These are phyloP conservation scores for Timandra comae DNA, from an alignment of 2,888 invertebrate species.

Conservation along the genomic window DNA sequence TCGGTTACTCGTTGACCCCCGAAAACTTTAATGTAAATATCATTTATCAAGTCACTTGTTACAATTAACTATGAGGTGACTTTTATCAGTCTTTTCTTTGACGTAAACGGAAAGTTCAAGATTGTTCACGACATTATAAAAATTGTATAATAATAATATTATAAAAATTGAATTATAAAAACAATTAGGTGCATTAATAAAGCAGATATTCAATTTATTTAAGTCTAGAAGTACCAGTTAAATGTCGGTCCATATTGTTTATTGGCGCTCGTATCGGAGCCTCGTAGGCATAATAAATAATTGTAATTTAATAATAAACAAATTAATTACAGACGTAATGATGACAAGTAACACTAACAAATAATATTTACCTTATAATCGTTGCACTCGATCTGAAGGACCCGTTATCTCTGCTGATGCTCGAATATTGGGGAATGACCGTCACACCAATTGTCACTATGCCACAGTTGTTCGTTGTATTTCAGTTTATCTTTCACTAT, in stretches of 20 bases:
- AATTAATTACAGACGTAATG: constrained; percentile 13
- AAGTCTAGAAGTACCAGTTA: too few species aligned
- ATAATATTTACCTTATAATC: constrained; percentile 66
- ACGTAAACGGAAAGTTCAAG: constrained; percentile 42
- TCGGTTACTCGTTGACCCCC: constrained; percentile 21
- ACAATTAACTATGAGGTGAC: constrained; percentile 22
- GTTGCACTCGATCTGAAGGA: constrained; percentile 45
- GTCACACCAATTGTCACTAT: constrained; percentile 71
- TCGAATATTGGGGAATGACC: constrained; percentile 68
- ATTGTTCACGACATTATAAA: too few species aligned
- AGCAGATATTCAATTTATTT: too few species aligned
- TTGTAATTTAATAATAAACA: constrained; percentile 3
- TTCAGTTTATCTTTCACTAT: constrained; percentile 48
- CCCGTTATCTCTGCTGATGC: constrained; percentile 63
- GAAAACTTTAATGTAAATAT: too few species aligned
- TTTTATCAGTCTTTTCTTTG: constrained; percentile 33
- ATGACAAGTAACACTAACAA: constrained; percentile 29
- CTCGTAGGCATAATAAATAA: constrained; percentile 2
- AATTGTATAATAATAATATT: too few species aligned
- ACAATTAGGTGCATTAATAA: too few species aligned
- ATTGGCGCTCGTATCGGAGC: too few species aligned
- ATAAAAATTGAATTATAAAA: too few species aligned
- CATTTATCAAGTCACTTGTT: too few species aligned
- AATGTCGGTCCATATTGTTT: too few species aligned
- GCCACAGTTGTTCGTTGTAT: constrained; percentile 69